Base-by-base conservation (phyloP, 2,888 invertebrate genomes). In the Pinctada fucata region DNA sequence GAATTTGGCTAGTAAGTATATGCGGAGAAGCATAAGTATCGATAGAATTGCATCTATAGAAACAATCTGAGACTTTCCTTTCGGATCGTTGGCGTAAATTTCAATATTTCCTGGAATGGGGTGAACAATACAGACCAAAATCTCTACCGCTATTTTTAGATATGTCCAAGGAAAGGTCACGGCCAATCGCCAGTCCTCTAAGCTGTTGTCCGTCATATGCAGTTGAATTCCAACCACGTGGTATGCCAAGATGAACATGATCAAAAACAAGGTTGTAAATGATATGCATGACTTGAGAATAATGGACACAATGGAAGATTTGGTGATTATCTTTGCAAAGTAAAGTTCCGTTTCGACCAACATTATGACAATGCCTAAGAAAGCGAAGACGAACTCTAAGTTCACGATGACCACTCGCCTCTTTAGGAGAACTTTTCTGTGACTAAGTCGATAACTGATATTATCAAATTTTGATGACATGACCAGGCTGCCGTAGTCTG, bases 131-230 rank as follows among this genome's bases (percentile, higher is more conserved):
- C 88, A 88, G 10, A 89, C 81, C 2, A 83, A 10, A 2, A 89
- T 71, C 74, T 89, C 89, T 1, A 85, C n/a, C 3, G 79, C 48
- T 10, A 89, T 78, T 79, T 86, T 87, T 4, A 83, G 31, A 69
- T 84, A 85, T 2, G 85, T 85, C 79, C 82, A 80, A 2, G 84
- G 83, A 66, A 84, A 85, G 10, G 79, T 78, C 52, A 86, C 85
- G 4, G 86, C 87, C 48, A 89, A 79, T 64, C 88, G 76, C 88
- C 89, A 89, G 73, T 89, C 86, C 66, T 88, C 86, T 79, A 87
- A 80, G 66, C 87, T 85, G 71, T 88, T 87, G 78, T 87, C 87
- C 2, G 87, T 85, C 88, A 88, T 88, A n/a, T 81, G 82, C 3
- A 89, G 76, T 67, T 83, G 81, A 8, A 89, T 84, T 2, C 87